Evolutionary conservation across 2,113 vertebrate genomes (phyloP).

Genomic region (Malurus cyaneus): DNA sequence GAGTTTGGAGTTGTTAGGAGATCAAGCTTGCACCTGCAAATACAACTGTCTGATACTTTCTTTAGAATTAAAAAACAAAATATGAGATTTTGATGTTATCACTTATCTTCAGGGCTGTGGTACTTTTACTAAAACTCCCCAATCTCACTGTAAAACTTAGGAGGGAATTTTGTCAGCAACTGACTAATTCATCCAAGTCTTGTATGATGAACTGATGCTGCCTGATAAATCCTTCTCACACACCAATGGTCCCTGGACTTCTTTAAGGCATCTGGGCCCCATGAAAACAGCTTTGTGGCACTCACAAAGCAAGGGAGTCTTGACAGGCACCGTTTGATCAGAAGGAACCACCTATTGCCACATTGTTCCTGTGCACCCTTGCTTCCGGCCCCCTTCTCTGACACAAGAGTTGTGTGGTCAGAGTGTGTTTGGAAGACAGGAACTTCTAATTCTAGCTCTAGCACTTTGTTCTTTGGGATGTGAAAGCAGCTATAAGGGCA

Average conservation of each 20-base stretch:
- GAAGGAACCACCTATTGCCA: neutral
- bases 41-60: neutral
- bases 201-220: neutral
- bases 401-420: neutral
- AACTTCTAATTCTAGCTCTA: neutral
- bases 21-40: neutral
- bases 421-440: neutral
- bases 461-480: neutral
- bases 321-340: neutral
- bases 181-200: neutral
- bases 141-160: neutral
- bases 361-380: neutral
- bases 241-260: neutral
- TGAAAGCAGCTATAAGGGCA: neutral
- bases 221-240: neutral
- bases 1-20: neutral
- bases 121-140: neutral
- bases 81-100: neutral
- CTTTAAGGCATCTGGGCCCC: neutral
- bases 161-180: neutral
- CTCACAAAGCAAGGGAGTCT: neutral
- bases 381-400: neutral
- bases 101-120: neutral
- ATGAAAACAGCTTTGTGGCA: neutral
- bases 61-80: neutral